Evolutionary conservation across 2,113 vertebrate species (phyloP), one percentile per base, ranked within the genome.

Genomic region (Grus americana): DNA sequence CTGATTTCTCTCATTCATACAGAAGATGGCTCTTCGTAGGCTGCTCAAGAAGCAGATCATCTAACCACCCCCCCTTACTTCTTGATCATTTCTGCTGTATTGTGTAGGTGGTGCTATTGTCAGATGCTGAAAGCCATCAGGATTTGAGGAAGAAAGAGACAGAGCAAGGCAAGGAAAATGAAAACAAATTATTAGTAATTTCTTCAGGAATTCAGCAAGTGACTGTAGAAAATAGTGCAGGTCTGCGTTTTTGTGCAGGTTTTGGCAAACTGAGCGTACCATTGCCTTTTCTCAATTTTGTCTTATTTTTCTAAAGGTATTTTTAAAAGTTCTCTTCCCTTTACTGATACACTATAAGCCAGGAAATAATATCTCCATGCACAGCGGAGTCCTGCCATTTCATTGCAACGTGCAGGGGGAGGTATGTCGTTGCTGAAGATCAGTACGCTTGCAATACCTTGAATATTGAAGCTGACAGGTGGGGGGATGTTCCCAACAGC

Each of bases 101-200:
- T 78, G 47, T 0, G 1, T 88, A 83, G 83, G 78, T 81, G 66
- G 68, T 90, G 92, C 80, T 94, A 85, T 80, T 89, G 91, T 92
- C 96, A 97, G 95, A 89, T 38, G 81, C 66, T 46, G 38, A 67
- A 96, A 92, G 42, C 23, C 82, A 54, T 94, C 27, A 62, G n/a
- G 57, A 85, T 68, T 76, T 76, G 57, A 88, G 68, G 36, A 86
- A 84, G 74, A 92, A 79, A 66, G 75, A 94, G 52, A 40, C n/a
- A 40, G 54, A 93, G 40, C 16, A 50, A 79, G 15, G 54, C 63
- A 90, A 87, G 47, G 58, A 86, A 96, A 97, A 92, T 2, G 7
- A 86, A 91, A 93, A 16, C 74, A 94, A 84, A 96, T 61, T 44
- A 54, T 61, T 80, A 65, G 27, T 30, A 32, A 68, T 79, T 79